A percentile compares a stretch with the other conserved stretches of the same genome.
These are phyloP conservation scores for Thelaira solivaga DNA, from an alignment of 2,888 invertebrate species.

Conservation along the genomic window DNA sequence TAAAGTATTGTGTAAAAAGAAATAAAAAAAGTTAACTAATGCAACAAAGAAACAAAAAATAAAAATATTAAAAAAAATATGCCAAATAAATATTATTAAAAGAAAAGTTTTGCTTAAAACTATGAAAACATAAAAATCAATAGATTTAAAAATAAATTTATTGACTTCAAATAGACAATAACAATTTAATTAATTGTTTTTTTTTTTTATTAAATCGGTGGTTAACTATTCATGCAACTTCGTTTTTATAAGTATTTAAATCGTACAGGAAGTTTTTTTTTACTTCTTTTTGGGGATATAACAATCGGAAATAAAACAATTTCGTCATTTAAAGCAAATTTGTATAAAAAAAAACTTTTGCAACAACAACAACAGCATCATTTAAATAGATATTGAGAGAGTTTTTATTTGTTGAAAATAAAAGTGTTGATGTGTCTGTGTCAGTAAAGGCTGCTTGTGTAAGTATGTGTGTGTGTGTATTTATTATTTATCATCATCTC, in stretches of 20 bases:
- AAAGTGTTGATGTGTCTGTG: not conserved
- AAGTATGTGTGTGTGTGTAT: not conserved
- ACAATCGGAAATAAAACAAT: constrained; percentile 60
- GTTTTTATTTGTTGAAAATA: constrained; percentile 4
- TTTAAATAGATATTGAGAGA: constrained; percentile 44
- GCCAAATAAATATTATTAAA: not conserved
- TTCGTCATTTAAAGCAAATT: constrained; percentile 39
- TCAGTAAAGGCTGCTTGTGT: not conserved
- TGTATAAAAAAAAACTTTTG: constrained; percentile 25
- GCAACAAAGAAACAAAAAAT: constrained; percentile 25
- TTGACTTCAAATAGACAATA: too few species aligned
- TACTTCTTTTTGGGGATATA: too few species aligned
- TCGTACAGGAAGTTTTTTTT: too few species aligned
- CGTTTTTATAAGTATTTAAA: too few species aligned
- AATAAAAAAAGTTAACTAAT: constrained; percentile 9
- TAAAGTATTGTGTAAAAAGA: constrained; percentile 7
- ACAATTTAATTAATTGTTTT: too few species aligned
- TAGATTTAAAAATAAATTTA: too few species aligned
- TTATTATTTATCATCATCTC: constrained; percentile 43
- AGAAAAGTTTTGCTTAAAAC: not conserved
- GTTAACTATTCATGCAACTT: too few species aligned
- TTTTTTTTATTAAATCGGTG: too few species aligned
- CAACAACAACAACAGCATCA: constrained; percentile 12
- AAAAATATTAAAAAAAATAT: constrained; percentile 5
- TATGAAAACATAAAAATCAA: too few species aligned